phyloP scores from a whole-genome alignment of 2,113 vertebrate species.

The Cichladusa arquata region DNA sequence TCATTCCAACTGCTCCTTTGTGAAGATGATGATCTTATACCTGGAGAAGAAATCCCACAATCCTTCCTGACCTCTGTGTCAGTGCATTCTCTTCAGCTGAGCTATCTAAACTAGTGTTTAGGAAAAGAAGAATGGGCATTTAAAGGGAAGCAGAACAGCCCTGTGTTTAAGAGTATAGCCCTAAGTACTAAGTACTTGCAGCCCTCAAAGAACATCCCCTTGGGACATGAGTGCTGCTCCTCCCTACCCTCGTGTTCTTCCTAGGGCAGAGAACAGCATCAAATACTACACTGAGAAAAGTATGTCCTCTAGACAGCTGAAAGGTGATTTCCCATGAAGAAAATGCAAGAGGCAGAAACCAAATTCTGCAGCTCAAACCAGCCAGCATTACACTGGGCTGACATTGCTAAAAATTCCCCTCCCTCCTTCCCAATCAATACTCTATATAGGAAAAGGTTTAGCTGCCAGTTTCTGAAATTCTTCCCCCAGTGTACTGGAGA shows the following conservation, averaged over 20 bases:
- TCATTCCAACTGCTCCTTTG: background rate
- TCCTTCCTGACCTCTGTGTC: background rate
- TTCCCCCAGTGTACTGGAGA: background rate
- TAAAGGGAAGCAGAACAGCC: background rate
- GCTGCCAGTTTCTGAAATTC: background rate
- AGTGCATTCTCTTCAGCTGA: background rate
- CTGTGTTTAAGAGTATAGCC: rapidly evolving
- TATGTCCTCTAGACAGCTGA: background rate
- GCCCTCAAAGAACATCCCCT: background rate
- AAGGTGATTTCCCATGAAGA: background rate
- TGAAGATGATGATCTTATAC: background rate
- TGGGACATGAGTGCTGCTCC: background rate
- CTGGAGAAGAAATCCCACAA: background rate
- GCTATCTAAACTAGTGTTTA: background rate
- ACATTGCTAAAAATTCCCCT: background rate
- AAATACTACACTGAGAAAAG: background rate
- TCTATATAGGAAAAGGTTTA: background rate
- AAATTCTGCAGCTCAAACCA: background rate
- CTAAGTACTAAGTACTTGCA: background rate
- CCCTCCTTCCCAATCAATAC: background rate
- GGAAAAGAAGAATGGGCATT: background rate
- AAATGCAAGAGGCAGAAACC: background rate
- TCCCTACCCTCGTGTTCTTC: background rate
- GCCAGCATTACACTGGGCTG: background rate
- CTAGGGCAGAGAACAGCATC: background rate